Evolutionary conservation across 2,797 vertebrate species (phyloP).

Genomic region (Champsocephalus gunnari): DNA sequence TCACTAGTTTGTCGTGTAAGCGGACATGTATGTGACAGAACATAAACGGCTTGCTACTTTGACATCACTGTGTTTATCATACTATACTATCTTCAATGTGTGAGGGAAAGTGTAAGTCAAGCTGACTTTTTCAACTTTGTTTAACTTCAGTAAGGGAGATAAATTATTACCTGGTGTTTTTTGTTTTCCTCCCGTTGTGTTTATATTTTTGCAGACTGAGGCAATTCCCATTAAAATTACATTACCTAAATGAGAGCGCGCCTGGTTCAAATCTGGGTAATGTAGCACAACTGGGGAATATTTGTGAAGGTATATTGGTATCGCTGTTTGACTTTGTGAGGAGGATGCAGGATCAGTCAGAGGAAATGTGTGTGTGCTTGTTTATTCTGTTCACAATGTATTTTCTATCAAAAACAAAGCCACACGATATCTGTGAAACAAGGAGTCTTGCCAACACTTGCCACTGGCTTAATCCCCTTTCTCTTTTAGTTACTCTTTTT

Average conservation of each 20-base stretch:
- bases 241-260: slow-evolving; percentile 61
- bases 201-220: slow-evolving; percentile 60
- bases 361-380: slow-evolving; percentile 10
- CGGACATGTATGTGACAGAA: background rate
- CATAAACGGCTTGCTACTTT: background rate
- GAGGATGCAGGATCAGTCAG: slow-evolving; percentile 49
- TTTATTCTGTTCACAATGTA: slow-evolving; percentile 49
- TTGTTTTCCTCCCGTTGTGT: slow-evolving; percentile 40
- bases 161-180: slow-evolving; percentile 56
- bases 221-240: slow-evolving; percentile 72
- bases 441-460: slow-evolving; percentile 33
- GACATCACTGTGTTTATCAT: background rate
- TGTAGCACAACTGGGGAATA: slow-evolving; percentile 48
- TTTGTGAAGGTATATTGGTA: slow-evolving; percentile 42
- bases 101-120: background rate
- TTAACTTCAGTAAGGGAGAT: slow-evolving; percentile 22
- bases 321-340: slow-evolving; percentile 20
- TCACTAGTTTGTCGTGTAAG: background rate
- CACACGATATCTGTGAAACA: slow-evolving; percentile 37
- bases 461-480: slow-evolving; percentile 16
- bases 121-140: slow-evolving; percentile 38
- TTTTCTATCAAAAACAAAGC: slow-evolving; percentile 37
- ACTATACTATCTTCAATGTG: background rate
- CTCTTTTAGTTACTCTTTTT: slow-evolving; percentile 14
- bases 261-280: slow-evolving; percentile 39